Base-by-base conservation (phyloP, 2,797 vertebrate genomes). In the Notamacropus eugenii region DNA sequence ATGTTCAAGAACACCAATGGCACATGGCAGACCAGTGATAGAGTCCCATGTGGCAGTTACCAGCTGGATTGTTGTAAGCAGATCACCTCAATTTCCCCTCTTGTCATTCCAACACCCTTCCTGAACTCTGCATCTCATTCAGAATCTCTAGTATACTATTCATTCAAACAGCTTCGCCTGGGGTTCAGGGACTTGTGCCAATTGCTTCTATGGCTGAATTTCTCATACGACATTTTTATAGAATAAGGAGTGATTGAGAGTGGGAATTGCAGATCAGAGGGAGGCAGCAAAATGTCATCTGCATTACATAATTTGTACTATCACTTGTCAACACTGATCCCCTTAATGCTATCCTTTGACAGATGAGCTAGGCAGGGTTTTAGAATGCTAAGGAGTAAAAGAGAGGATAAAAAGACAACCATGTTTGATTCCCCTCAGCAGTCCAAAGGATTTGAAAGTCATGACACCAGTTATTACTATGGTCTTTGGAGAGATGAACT, bases 301-400 rank as follows among this genome's bases (percentile, higher is more conserved):
- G 98, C 98, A 98, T 98, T 99, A 98, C 98, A 98, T 99, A 98
- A 99, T 98, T 98, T 98, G 98, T 98, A 98, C 98, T 98, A 98
- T 98, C 98, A 97, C 98, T 99, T 99, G 98, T 99, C 98, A 99
- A 98, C 98, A 98, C 90, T 98, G 98, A 99, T 99, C 98, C 98
- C 98, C 98, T 98, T 98, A 99, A 98, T 98, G 97, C 98, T 93
- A 97, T 97, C 97, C 92, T 98, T 98, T 98, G 98, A 98, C 98
- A 98, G 98, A 98, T 96, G 98, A 98, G 97, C 29, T 94, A 98
- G 97, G 98, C 96, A 97, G 98, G 98, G 98, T 98, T 98, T 98
- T 95, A 97, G 98, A 98, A 98, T 98, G 97, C 98, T 98, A 97
- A 98, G 97, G 98, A 98, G 98, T 96, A 97, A 98, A 98, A 98